Evolutionary conservation across 2,113 vertebrate species (phyloP).

Genomic region (Benitochromis conjunctus): DNA sequence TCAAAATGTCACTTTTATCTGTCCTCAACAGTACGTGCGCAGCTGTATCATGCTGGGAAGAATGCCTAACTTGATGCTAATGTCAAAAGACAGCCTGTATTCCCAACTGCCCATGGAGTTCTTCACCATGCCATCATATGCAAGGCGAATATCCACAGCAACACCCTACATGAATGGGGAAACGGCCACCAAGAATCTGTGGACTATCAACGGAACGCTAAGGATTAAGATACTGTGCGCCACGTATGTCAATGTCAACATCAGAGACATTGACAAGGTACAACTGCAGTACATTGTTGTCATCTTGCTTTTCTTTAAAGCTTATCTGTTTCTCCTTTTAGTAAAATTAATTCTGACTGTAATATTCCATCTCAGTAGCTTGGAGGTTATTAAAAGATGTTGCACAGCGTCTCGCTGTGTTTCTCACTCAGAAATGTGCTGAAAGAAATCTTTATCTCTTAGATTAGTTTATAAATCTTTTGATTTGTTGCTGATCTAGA

Average conservation of each 20-base stretch:
- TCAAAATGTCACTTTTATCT: constrained; percentile 4
- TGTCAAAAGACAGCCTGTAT: constrained; percentile 98
- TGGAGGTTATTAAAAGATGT: neutral
- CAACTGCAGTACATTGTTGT: neutral
- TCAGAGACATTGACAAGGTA: constrained; percentile 98
- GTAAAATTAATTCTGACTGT: neutral
- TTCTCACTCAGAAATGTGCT: neutral
- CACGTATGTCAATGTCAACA: constrained; percentile 98
- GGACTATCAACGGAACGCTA: constrained; percentile 86
- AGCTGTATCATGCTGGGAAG: constrained; percentile 98
- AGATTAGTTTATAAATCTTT: neutral
- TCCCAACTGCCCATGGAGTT: constrained; percentile 90
- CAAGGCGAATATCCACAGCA: constrained; percentile 94
- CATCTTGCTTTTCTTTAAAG: neutral
- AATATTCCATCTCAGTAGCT: neutral
- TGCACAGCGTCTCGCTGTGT: neutral
- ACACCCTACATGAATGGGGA: constrained; percentile 99
- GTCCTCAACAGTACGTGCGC: constrained; percentile 85
- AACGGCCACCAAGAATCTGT: constrained; percentile 89
- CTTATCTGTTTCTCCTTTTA: neutral
- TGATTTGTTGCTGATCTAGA: constrained; percentile 73
- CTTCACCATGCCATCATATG: constrained; percentile 96
- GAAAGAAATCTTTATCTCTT: neutral
- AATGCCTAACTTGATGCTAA: constrained; percentile 98
- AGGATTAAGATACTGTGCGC: constrained; percentile 94